Base-by-base conservation (phyloP, 2,797 vertebrate species). In the Naso thynnoides region DNA sequence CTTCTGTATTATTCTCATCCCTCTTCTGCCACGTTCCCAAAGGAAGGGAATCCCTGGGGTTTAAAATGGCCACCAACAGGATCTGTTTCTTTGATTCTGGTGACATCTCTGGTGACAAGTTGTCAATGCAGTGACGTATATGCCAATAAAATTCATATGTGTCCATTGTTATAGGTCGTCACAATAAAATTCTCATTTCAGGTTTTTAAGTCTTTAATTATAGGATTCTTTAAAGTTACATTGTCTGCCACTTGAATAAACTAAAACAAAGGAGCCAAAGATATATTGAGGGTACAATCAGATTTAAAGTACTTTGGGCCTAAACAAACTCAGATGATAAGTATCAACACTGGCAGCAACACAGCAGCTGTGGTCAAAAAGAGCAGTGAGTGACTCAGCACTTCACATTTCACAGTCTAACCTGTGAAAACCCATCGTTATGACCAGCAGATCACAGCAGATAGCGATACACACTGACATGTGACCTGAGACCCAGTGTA, bases 41-140 rank as follows among this genome's bases (percentile, higher is more conserved):
- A 80, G 74, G 58, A 57, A 69, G 81, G 91, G 89, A 85, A 86
- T 90, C 87, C 92, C 88, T 78, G 47, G 69, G 82, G 62, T 89
- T 87, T 50, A 56, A 78, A 55, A 53, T 8, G 55, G 66, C 27
- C 70, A 44, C 61, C 59, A 31, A 4, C 31, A 6, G 38, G 48
- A 69, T 60, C 54, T 1, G 73, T 44, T 18, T 18, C 75, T 85
- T 63, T 76, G 64, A 56, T 67, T 82, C 36, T 36, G 76, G 48
- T 74, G 82, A 76, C 81, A 78, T 55, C 71, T 77, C 65, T 68
- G 65, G 72, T 64, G 71, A 64, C 23, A 26, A 48, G 8, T 50
- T 55, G 64, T 60, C 64, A 44, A 33, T 23, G 55, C 58, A 50
- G 58, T 0, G 33, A 64, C 56, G 31, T 48, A 26, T 52, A 4